These are phyloP conservation scores for Tragulus kanchil DNA, from an alignment of 2,113 vertebrate species.

Conservation along the genomic window DNA sequence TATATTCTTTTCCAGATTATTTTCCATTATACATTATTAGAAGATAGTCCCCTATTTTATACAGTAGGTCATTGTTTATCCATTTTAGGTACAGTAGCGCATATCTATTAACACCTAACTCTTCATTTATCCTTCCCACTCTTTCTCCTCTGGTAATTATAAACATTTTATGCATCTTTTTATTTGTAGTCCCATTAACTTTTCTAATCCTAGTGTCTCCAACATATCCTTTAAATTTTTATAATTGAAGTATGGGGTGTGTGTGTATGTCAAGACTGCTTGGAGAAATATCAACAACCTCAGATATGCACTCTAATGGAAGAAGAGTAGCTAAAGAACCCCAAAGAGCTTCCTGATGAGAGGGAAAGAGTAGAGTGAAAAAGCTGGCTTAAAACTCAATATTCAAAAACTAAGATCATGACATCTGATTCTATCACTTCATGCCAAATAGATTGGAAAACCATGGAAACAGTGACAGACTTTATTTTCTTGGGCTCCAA, in stretches of 20 bases:
- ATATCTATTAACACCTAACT: not conserved
- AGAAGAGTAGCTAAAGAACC: no score
- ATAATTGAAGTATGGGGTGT: not conserved
- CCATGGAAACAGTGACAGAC: not conserved
- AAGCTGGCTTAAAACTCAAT: not conserved
- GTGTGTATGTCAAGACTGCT: not conserved
- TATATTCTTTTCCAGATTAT: not conserved
- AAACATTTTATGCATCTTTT: no score
- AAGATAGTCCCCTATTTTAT: not conserved
- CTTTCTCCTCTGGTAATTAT: no score
- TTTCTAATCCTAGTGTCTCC: not conserved
- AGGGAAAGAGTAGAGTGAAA: not conserved
- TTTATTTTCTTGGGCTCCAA: not conserved
- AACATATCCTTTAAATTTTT: not conserved
- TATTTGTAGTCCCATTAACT: no score
- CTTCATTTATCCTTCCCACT: not conserved
- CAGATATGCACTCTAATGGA: not conserved
- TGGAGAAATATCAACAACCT: not conserved
- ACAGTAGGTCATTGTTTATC: not conserved
- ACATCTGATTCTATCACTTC: not conserved
- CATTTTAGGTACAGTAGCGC: not conserved
- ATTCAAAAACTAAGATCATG: not conserved
- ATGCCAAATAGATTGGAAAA: not conserved
- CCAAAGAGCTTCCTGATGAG: not conserved
- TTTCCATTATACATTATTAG: not conserved